Evolutionary conservation across 2,888 invertebrate genomes (phyloP), one percentile per base, ranked within the genome.

Genomic region (Netelia virgata): DNA sequence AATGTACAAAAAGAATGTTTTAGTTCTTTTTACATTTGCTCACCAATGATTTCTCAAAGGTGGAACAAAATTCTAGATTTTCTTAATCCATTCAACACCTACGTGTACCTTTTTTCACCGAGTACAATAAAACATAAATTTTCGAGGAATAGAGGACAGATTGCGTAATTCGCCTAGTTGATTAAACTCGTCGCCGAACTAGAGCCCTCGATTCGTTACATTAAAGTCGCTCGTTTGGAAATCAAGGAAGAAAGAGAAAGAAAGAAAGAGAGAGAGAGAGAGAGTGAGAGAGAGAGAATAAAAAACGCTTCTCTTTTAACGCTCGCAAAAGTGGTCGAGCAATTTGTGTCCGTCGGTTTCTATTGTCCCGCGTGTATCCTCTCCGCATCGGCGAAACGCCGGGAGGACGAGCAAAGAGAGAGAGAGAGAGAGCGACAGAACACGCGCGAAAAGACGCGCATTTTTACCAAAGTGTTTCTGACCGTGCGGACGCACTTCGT

Each of bases 301-400:
- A 23, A 20, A 61, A 23, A 61, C 20, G 8, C 59, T 16, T 43
- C 47, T 23, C 20, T 66, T 66, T 47, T 14, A 47, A 14, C 36
- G 28, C 50, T n/a, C 20, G 57, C 9, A 16, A 16, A 16, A 57
- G 57, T 59, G 66, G 80, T 82, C 59, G 53, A 85, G 85, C 85
- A 86, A 87, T 87, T 86, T 87, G 86, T 80, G 87, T 86, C 82
- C 84, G 85, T 87, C 86, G 87, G 79, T 79, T 18, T 76, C 80
- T 81, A 89, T 89, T 90, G 90, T 90, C 84, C 84, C 43, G 66
- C 82, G 86, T 64, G 14, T 70, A 36, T 14, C 14, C 43, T 10
- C 3, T 11, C 47, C 14, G 28, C 28, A 28, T 20, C 9, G 57
- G 9, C 8, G 16, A 5, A 5, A n/a, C 64, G 28, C 16, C 18